phyloP scores from a whole-genome alignment of 2,113 vertebrate species.

The Lethenteron camtschaticum region DNA sequence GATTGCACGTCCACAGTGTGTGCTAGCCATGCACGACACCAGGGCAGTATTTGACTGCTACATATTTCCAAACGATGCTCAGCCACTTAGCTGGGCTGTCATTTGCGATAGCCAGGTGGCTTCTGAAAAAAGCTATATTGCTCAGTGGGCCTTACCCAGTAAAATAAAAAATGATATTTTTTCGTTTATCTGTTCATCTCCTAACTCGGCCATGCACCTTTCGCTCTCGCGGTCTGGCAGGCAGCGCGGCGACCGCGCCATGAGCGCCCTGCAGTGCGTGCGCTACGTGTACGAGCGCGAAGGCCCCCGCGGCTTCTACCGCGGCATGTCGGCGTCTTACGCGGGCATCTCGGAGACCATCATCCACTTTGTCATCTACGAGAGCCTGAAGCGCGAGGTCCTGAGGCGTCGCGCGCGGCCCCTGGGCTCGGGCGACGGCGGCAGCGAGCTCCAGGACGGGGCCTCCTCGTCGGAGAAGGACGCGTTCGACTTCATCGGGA shows the following conservation, averaged over 20 bases:
- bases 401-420: constrained; percentile 13
- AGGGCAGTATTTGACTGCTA: too few species aligned
- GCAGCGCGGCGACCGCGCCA: constrained; percentile 56
- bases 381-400: constrained; percentile 78
- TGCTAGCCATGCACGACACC: too few species aligned
- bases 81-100: too few species aligned
- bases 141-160: too few species aligned
- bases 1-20: too few species aligned
- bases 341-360: constrained; percentile 98
- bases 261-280: constrained; percentile 76
- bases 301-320: constrained; percentile 74
- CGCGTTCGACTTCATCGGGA: constrained; percentile 74
- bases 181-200: too few species aligned
- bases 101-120: too few species aligned
- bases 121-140: too few species aligned
- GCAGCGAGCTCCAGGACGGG: too few species aligned
- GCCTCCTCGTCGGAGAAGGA: constrained; percentile 17
- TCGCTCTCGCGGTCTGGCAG: constrained; percentile 19
- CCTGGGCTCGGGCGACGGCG: background rate
- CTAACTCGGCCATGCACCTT: too few species aligned
- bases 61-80: too few species aligned
- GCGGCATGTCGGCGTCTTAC: constrained; percentile 91
- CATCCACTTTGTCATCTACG: constrained; percentile 97
- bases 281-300: constrained; percentile 67
- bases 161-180: too few species aligned